A percentile compares a stretch with the other conserved stretches of the same genome.
Conservation (phyloP, 1,140 invertebrate species). For the Tetragonula clypearis region DNA sequence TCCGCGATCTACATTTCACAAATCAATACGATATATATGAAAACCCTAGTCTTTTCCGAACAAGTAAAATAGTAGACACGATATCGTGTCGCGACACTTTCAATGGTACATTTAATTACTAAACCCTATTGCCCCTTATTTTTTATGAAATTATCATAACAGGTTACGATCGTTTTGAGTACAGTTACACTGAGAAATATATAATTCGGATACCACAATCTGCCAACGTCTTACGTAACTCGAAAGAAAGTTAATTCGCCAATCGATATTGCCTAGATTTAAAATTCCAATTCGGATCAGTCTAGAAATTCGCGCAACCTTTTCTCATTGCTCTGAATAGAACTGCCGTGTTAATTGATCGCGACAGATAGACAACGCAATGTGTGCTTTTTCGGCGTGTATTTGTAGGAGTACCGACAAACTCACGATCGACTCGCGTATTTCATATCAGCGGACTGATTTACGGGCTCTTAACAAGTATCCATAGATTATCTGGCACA, state of each 20-base stretch:
- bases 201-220: background rate
- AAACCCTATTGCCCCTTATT: background rate
- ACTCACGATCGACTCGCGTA: slow-evolving; percentile 10
- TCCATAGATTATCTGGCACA: slow-evolving; percentile 33
- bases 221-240: too few species aligned
- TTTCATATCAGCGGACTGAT: slow-evolving; percentile 32
- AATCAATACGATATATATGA: background rate
- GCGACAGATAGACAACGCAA: slow-evolving; percentile 6
- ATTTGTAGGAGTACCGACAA: background rate
- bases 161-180: background rate
- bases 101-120: background rate
- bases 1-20: slow-evolving; percentile 2
- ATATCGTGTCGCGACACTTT: background rate
- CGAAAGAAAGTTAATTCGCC: background rate
- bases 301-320: slow-evolving; percentile 37
- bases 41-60: background rate
- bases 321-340: slow-evolving; percentile 32
- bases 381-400: background rate
- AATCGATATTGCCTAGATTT: slow-evolving; percentile 7
- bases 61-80: background rate
- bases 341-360: slow-evolving; percentile 52
- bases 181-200: background rate
- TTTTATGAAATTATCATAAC: slow-evolving; percentile 7
- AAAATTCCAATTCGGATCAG: slow-evolving; percentile 1
- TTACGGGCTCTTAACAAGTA: slow-evolving; percentile 41